Conservation (phyloP, 2,888 invertebrate species). For the Agapostemon virescens region DNA sequence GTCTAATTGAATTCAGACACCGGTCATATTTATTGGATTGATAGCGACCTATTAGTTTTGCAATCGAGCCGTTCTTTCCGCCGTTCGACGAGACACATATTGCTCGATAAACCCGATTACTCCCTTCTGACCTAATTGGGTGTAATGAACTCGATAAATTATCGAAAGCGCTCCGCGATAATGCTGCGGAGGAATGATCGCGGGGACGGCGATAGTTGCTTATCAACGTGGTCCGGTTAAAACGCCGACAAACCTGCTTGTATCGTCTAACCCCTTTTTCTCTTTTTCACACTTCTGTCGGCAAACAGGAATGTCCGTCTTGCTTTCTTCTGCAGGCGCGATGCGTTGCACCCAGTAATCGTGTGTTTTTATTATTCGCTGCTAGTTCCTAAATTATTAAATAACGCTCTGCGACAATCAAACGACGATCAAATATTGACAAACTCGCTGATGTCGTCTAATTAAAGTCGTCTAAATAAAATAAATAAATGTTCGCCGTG, state of each 20-base stretch:
- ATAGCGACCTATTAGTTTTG: conserved; percentile 8
- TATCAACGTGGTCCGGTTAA: conserved; percentile 1
- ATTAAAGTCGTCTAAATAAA: no score
- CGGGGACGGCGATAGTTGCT: not conserved
- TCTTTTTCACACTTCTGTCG: not conserved
- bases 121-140: conserved; percentile 1
- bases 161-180: not conserved
- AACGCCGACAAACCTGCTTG: not conserved
- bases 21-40: not conserved
- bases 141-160: conserved; percentile 1
- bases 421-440: no score
- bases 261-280: not conserved
- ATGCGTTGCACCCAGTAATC: no score
- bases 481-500: no score
- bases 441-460: no score
- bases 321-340: not conserved
- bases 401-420: no score
- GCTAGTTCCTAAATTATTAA: no score
- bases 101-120: not conserved
- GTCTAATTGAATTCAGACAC: not conserved
- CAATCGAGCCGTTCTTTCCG: not conserved
- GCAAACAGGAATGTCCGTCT: not conserved
- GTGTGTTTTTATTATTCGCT: no score
- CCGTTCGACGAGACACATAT: not conserved
- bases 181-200: not conserved